These are phyloP conservation scores for Cephalopterus ornatus DNA, from an alignment of 2,113 vertebrate species.

Conservation along the genomic window DNA sequence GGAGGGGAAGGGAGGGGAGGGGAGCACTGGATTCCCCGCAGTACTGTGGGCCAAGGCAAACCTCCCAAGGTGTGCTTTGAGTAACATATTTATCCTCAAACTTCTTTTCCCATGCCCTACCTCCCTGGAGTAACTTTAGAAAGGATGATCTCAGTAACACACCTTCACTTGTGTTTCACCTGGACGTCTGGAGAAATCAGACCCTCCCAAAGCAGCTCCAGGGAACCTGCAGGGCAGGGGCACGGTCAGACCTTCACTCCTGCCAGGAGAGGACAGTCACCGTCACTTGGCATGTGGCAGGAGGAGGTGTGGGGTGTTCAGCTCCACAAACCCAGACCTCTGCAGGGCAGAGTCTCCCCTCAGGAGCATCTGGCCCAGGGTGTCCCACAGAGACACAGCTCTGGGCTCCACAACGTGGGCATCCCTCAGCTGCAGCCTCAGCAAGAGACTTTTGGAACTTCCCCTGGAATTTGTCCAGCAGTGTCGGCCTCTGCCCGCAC, in stretches of 20 bases:
- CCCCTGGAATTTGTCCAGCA: not conserved
- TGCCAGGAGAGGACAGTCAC: not conserved
- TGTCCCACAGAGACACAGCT: accelerated
- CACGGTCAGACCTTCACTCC: not conserved
- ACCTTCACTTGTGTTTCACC: not conserved
- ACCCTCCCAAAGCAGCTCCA: not conserved
- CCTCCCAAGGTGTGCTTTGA: not conserved
- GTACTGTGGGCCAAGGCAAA: not conserved
- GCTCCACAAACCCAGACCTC: not conserved
- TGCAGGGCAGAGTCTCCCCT: accelerated
- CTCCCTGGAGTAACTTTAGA: not conserved
- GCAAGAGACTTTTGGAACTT: not conserved
- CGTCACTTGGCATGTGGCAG: not conserved
- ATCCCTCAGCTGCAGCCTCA: not conserved
- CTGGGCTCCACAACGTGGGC: accelerated
- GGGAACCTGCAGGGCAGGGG: not conserved
- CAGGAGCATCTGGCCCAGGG: accelerated
- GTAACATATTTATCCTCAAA: not conserved
- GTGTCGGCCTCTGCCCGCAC: not conserved
- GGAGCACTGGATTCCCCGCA: not conserved
- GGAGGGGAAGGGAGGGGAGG: too few species aligned
- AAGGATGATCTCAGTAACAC: not conserved
- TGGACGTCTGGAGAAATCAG: not conserved
- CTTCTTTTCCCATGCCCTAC: not conserved
- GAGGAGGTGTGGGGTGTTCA: not conserved